Evolutionary conservation across 2,797 vertebrate genomes (phyloP).

Genomic region (Chaunax sp.): DNA sequence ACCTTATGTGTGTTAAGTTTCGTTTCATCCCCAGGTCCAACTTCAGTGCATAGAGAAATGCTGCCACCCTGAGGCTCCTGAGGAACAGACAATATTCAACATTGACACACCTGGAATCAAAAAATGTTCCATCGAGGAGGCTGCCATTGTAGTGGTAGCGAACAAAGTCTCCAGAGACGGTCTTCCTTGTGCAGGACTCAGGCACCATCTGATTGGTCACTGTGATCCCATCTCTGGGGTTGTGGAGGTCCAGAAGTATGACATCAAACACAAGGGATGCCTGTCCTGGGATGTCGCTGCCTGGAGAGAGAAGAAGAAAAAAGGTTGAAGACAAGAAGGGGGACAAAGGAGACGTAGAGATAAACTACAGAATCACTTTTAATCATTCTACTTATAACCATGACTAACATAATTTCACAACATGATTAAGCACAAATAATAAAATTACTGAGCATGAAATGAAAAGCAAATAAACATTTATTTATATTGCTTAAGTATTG

Average conservation of each 20-base stretch:
- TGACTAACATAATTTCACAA: too few species aligned
- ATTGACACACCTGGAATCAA: constrained; percentile 92
- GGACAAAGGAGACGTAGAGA: not conserved
- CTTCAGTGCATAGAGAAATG: constrained; percentile 4
- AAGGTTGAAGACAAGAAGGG: not conserved
- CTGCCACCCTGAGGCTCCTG: constrained; percentile 50
- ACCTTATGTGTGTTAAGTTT: constrained; percentile 36
- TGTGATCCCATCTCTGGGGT: constrained; percentile 91
- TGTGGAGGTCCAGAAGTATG: constrained; percentile 93
- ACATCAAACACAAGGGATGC: constrained; percentile 97
- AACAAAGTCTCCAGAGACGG: constrained; percentile 90
- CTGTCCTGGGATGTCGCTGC: constrained; percentile 97
- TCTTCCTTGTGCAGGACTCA: constrained; percentile 86
- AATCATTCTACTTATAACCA: not conserved
- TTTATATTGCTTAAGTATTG: too few species aligned
- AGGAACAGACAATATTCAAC: constrained; percentile 20
- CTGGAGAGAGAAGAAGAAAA: constrained; percentile 68
- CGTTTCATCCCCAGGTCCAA: not conserved
- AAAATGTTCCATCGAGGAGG: constrained; percentile 92
- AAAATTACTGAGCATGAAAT: too few species aligned
- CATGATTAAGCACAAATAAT: too few species aligned
- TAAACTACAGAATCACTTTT: not conserved
- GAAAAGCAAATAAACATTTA: too few species aligned
- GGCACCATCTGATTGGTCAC: constrained; percentile 88
- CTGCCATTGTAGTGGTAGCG: constrained; percentile 98